Percentiles rank a stretch among this genome's conserved stretches.
Conservation (phyloP, 2,888 invertebrate genomes). For the Fissipunctia ypsillon region DNA sequence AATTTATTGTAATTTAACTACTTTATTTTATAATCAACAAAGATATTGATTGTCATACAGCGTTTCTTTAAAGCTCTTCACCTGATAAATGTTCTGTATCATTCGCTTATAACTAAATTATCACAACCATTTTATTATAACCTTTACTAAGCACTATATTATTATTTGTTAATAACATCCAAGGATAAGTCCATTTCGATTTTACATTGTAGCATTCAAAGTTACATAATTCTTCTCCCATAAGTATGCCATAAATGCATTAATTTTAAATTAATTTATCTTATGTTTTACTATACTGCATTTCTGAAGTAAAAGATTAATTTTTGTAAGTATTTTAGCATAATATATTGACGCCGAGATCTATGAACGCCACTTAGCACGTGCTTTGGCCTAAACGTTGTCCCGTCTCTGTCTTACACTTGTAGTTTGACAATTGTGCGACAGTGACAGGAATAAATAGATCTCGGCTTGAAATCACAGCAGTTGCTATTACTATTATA, state of each 20-base stretch:
- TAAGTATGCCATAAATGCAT: slow-evolving; percentile 15
- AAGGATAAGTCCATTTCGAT: not conserved
- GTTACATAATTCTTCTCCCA: not conserved
- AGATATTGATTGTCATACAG: slow-evolving; percentile 1
- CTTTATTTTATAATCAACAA: slow-evolving; percentile 18
- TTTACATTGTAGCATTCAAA: not conserved
- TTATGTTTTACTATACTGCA: not conserved
- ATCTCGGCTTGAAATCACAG: slow-evolving; percentile 14
- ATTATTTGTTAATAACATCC: not conserved
- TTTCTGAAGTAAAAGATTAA: not conserved
- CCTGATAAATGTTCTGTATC: not conserved
- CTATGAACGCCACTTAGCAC: not conserved
- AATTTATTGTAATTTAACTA: not conserved
- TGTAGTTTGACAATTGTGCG: no score
- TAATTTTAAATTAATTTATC: not conserved
- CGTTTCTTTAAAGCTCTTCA: slow-evolving; percentile 11
- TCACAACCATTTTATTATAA: slow-evolving; percentile 22
- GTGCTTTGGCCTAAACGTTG: no score
- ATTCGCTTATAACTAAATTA: slow-evolving; percentile 16
- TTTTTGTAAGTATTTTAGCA: not conserved
- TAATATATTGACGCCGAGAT: not conserved
- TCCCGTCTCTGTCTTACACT: no score
- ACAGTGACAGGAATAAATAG: no score
- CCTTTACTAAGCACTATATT: not conserved
- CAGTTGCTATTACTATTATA: not conserved